Conservation (phyloP, 2,888 invertebrate genomes). For the Megastigmus dorsalis region DNA sequence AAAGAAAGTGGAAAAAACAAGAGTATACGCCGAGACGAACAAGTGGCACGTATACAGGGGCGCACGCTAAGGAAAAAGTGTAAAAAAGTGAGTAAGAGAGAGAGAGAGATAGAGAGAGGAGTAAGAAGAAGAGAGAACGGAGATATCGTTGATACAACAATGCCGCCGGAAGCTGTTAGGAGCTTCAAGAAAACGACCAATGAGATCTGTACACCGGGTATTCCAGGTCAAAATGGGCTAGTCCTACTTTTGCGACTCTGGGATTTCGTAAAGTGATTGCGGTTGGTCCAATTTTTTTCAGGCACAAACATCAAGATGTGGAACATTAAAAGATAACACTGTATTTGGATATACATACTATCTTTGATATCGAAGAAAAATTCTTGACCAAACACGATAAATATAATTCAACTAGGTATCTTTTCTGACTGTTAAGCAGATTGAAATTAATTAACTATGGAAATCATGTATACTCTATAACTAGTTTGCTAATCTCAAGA, state of each 20-base stretch:
- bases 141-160: conserved; percentile 20
- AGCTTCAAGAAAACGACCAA: conserved; percentile 4
- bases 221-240: background rate
- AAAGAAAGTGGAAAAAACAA: conserved; percentile 8
- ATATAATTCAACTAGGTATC: too few relatives aligned
- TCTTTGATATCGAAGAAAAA: too few relatives aligned
- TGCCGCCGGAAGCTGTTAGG: conserved; percentile 11
- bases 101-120: too few relatives aligned
- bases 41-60: conserved; percentile 30
- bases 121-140: background rate
- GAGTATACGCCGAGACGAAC: conserved; percentile 14
- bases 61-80: too few relatives aligned
- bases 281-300: background rate
- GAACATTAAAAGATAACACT: too few relatives aligned
- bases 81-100: too few relatives aligned
- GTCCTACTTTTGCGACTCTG: background rate
- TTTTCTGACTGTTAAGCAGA: too few relatives aligned
- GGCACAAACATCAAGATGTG: background rate
- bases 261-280: background rate
- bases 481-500: too few relatives aligned
- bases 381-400: too few relatives aligned
- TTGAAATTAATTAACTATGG: too few relatives aligned
- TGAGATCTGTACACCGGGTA: background rate
- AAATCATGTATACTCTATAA: too few relatives aligned
- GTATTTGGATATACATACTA: too few relatives aligned